Evolutionary conservation across 2,797 vertebrate genomes (phyloP).

Genomic region (Buphagus erythrorhynchus): DNA sequence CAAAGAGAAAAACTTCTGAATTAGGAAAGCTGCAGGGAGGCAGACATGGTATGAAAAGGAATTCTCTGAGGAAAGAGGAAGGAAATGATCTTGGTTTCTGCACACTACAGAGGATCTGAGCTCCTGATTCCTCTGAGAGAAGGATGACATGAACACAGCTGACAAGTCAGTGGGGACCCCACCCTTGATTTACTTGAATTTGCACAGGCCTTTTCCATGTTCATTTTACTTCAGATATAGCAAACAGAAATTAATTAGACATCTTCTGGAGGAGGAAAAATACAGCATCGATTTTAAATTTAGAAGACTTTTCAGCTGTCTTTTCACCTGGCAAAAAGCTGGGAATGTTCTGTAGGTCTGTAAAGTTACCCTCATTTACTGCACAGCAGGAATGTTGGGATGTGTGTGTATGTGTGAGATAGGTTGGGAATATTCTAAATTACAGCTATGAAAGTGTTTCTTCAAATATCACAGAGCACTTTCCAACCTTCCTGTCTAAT

Average conservation of each 20-base stretch:
- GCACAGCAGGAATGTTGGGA: neutral
- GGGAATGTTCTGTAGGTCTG: neutral
- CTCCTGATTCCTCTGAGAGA: neutral
- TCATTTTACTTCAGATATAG: neutral
- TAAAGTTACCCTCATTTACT: neutral
- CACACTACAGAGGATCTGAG: neutral
- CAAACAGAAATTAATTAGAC: neutral
- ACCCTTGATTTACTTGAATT: neutral
- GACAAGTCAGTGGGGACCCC: neutral
- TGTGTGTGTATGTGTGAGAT: neutral
- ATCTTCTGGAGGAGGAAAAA: neutral
- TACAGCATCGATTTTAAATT: neutral
- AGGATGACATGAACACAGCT: rapidly evolving
- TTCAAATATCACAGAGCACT: neutral
- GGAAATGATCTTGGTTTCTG: neutral
- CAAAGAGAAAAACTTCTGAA: neutral
- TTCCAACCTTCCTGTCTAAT: neutral
- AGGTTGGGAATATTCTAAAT: neutral
- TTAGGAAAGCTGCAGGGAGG: neutral
- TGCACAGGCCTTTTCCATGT: neutral
- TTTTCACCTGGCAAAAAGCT: neutral
- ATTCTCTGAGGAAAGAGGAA: neutral
- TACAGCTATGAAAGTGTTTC: neutral
- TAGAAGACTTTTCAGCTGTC: neutral
- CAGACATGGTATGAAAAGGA: neutral